Evolutionary conservation across 2,113 vertebrate genomes (phyloP).

Genomic region (Rhombomys opimus): DNA sequence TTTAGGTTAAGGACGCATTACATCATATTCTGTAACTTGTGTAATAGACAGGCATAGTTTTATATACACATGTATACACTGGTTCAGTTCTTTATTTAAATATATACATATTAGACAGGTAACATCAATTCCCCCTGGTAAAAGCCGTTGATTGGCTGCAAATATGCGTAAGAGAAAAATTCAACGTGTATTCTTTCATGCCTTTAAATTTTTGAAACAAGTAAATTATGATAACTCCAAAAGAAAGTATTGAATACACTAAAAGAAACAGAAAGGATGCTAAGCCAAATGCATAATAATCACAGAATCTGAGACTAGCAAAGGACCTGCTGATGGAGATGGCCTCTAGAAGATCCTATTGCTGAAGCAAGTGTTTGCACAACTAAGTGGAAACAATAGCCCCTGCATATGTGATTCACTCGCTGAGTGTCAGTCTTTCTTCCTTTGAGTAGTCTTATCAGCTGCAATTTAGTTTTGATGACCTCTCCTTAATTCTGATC

Average conservation of each 20-base stretch:
- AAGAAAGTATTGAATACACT: neutral
- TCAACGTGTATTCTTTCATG: neutral
- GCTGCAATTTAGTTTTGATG: neutral
- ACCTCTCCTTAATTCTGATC: neutral
- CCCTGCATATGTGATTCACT: neutral
- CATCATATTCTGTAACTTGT: neutral
- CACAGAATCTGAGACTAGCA: neutral
- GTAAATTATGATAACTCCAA: neutral
- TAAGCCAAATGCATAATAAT: conserved; percentile 9
- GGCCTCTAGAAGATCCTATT: neutral
- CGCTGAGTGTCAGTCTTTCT: neutral
- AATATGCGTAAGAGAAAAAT: neutral
- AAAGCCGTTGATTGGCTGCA: neutral
- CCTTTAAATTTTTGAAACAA: neutral
- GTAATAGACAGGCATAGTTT: neutral
- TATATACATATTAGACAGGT: neutral
- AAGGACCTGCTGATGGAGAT: neutral
- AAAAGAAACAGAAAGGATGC: neutral
- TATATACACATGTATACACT: neutral
- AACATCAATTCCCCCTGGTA: neutral
- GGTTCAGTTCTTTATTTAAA: neutral
- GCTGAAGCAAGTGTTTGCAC: neutral
- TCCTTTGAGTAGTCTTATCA: neutral
- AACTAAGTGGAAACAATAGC: neutral
- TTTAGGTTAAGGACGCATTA: neutral